Percentiles rank a stretch among this genome's conserved stretches.
These are phyloP conservation scores for Metalampra italica DNA, from an alignment of 2,888 invertebrate species.

Conservation along the genomic window DNA sequence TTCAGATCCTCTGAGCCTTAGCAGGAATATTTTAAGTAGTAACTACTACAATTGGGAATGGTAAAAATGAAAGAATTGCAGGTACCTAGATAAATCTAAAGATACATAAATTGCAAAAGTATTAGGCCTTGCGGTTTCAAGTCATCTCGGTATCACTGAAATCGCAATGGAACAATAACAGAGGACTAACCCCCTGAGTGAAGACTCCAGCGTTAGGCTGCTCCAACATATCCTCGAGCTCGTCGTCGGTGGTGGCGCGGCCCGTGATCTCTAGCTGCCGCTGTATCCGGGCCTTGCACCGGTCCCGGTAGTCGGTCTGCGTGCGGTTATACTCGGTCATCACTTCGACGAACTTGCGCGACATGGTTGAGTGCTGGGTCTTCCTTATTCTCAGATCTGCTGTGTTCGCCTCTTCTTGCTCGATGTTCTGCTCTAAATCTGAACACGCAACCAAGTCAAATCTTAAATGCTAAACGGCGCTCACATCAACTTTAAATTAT, in stretches of 20 bases:
- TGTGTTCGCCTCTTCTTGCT: slow-evolving; percentile 99
- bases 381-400: slow-evolving; percentile 99
- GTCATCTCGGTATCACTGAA: too few species aligned
- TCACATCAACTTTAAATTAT: neutral
- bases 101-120: too few species aligned
- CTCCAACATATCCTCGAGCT: slow-evolving; percentile 99
- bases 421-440: slow-evolving; percentile 99
- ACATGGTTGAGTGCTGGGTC: slow-evolving; percentile 99
- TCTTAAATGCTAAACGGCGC: neutral
- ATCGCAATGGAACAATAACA: neutral
- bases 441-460: slow-evolving; percentile 23
- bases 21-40: too few species aligned
- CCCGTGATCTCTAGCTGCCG: slow-evolving; percentile 99
- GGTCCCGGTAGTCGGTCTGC: slow-evolving; percentile 99
- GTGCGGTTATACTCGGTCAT: slow-evolving; percentile 99
- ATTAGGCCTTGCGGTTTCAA: too few species aligned
- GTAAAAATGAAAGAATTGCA: too few species aligned
- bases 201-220: slow-evolving; percentile 99
- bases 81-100: too few species aligned
- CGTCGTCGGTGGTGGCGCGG: slow-evolving; percentile 97
- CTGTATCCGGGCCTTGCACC: slow-evolving; percentile 98
- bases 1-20: too few species aligned
- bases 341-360: slow-evolving; percentile 99
- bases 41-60: too few species aligned
- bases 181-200: slow-evolving; percentile 83